Percentiles rank a stretch among this genome's conserved stretches.
Conservation (phyloP, 2,113 vertebrate genomes). For the Cheilinus undulatus region DNA sequence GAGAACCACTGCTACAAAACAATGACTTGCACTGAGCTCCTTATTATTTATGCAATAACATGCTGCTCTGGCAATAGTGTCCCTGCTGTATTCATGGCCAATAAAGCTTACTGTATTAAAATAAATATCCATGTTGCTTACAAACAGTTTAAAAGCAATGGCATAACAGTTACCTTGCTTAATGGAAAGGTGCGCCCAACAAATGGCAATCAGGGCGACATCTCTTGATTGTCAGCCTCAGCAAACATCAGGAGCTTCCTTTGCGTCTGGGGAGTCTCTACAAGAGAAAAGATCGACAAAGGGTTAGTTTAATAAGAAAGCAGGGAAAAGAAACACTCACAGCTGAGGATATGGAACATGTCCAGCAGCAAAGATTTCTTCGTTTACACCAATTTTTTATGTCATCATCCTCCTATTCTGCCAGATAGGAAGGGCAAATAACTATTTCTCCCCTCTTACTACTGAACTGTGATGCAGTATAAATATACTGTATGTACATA, state of each 20-base stretch:
- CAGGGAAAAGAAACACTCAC: neutral
- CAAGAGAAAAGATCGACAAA: slow-evolving; percentile 16
- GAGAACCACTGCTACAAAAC: no score
- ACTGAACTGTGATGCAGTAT: slow-evolving; percentile 2
- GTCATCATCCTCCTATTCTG: slow-evolving; percentile 10
- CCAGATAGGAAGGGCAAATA: slow-evolving; percentile 24
- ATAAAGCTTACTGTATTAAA: no score
- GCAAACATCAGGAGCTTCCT: slow-evolving; percentile 45
- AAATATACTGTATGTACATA: no score
- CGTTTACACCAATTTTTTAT: slow-evolving; percentile 29
- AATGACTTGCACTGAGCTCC: no score
- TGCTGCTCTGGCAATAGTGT: no score
- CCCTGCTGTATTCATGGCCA: no score
- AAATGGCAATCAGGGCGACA: slow-evolving; percentile 69
- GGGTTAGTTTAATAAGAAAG: slow-evolving; percentile 15
- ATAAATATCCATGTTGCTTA: neutral
- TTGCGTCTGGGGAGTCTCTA: slow-evolving; percentile 28
- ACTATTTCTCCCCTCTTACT: slow-evolving; percentile 10
- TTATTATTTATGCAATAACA: no score
- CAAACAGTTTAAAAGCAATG: neutral
- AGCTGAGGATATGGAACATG: slow-evolving; percentile 11
- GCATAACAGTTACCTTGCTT: slow-evolving; percentile 60
- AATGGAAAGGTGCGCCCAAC: slow-evolving; percentile 50
- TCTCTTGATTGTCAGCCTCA: slow-evolving; percentile 51
- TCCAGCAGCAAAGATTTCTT: slow-evolving; percentile 31